phyloP scores from a whole-genome alignment of 2,797 vertebrate species.

The Micrastur ruficollis region DNA sequence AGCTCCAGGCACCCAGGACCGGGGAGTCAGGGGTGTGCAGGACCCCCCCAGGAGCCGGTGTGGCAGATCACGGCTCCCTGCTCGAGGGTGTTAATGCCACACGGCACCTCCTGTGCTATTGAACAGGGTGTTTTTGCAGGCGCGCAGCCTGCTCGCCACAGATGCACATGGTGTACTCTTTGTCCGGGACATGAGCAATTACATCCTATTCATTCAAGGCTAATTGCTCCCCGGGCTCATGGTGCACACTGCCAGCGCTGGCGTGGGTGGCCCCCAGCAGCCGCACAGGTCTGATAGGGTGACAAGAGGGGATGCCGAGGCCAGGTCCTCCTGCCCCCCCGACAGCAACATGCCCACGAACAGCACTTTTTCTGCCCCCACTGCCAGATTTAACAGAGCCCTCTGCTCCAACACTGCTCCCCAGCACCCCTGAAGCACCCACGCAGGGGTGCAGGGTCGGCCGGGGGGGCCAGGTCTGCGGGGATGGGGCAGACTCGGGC shows the following conservation, averaged over 20 bases:
- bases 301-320: neutral
- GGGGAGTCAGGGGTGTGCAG: neutral
- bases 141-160: neutral
- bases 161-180: fast-evolving
- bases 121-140: neutral
- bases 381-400: neutral
- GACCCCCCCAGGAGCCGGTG: neutral
- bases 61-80: neutral
- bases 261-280: neutral
- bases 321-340: neutral
- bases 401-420: neutral
- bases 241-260: neutral
- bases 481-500: neutral
- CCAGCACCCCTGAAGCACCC: neutral
- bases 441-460: fast-evolving
- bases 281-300: fast-evolving
- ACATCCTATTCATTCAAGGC: neutral
- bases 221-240: fast-evolving
- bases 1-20: neutral
- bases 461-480: fast-evolving
- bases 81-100: neutral
- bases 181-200: neutral
- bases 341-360: fast-evolving
- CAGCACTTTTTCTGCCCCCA: neutral
- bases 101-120: fast-evolving